Conservation (phyloP, 2,888 invertebrate genomes). For the Elaeidobius kamerunicus region DNA sequence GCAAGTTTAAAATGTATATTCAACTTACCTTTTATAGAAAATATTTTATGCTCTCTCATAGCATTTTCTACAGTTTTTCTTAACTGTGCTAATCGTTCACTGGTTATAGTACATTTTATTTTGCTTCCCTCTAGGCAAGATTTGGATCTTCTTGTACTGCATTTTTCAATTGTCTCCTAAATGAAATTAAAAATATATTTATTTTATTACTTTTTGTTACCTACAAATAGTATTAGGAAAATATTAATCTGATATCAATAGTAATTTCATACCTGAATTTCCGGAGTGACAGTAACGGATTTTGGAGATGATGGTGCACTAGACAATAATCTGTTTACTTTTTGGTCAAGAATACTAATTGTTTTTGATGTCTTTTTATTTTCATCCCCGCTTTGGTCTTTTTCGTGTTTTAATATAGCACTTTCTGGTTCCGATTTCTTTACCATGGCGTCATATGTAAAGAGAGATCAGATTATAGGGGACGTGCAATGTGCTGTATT, state of each 20-base stretch:
- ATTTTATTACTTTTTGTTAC: too few species aligned
- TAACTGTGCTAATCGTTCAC: constrained; percentile 63
- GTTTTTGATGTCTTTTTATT: neutral
- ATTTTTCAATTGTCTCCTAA: constrained; percentile 33
- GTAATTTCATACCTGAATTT: too few species aligned
- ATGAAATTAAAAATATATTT: too few species aligned
- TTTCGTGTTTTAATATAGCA: neutral
- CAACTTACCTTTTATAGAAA: constrained; percentile 56
- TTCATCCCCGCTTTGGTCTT: neutral
- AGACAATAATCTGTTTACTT: constrained; percentile 28
- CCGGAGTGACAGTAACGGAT: constrained; percentile 33
- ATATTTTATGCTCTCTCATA: constrained; percentile 62
- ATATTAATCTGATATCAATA: too few species aligned
- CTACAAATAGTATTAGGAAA: too few species aligned
- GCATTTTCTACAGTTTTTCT: constrained; percentile 64
- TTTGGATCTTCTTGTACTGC: constrained; percentile 38
- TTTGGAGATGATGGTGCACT: constrained; percentile 34
- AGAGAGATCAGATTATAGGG: constrained; percentile 2
- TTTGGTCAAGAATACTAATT: constrained; percentile 1
- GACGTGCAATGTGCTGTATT: neutral
- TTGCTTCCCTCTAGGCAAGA: constrained; percentile 39
- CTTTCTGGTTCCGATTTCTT: constrained; percentile 3
- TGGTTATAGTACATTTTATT: constrained; percentile 56
- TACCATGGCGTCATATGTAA: constrained; percentile 8
- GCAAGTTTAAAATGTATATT: too few species aligned